phyloP scores from a whole-genome alignment of 2,888 invertebrate species.

The Koerneria pararmatus region DNA sequence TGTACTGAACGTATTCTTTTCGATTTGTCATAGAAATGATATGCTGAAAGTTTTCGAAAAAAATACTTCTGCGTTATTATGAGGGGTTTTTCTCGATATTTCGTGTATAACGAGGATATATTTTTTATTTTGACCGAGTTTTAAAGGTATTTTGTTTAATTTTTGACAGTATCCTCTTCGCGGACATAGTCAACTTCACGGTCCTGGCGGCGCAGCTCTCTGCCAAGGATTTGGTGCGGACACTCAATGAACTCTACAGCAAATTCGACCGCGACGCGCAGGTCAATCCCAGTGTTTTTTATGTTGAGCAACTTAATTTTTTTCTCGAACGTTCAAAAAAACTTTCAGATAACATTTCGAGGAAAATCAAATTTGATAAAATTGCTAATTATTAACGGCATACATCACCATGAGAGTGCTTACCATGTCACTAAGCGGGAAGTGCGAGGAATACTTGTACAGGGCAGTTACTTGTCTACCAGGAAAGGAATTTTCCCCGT shows the following conservation, averaged over 20 bases:
- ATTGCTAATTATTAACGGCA: background rate
- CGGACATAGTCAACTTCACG: slow-evolving; percentile 96
- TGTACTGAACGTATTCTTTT: too few species aligned
- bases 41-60: too few species aligned
- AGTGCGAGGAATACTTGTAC: too few species aligned
- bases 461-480: too few species aligned
- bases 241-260: slow-evolving; percentile 90
- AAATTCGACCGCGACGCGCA: slow-evolving; percentile 95
- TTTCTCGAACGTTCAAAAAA: too few species aligned
- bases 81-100: background rate
- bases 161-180: slow-evolving; percentile 82
- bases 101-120: slow-evolving; percentile 2
- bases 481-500: too few species aligned
- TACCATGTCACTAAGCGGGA: too few species aligned
- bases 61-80: too few species aligned
- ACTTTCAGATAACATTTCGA: too few species aligned
- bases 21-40: too few species aligned
- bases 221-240: slow-evolving; percentile 88
- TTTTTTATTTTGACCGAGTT: background rate
- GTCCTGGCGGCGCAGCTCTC: slow-evolving; percentile 86
- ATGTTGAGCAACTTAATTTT: background rate
- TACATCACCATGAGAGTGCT: too few species aligned
- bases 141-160: slow-evolving; percentile 19
- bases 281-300: slow-evolving; percentile 64
- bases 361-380: background rate